Evolutionary conservation across 2,113 vertebrate genomes (phyloP).

Genomic region (Chiloscyllium plagiosum): DNA sequence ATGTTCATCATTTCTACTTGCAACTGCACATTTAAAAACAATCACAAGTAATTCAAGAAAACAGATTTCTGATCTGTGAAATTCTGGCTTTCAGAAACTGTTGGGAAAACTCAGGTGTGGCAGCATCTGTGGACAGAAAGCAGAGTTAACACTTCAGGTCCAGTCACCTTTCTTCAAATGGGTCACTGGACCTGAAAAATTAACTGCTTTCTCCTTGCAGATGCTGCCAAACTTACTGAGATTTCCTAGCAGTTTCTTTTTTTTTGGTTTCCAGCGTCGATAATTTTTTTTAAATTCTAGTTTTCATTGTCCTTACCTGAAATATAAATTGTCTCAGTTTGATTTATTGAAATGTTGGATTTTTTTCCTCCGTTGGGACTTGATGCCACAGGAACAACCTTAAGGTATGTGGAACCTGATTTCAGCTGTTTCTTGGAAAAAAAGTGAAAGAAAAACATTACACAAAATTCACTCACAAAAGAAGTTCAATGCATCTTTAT

Average conservation of each 20-base stretch:
- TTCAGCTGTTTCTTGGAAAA: conserved; percentile 10
- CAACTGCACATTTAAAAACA: not conserved
- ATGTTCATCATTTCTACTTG: not conserved
- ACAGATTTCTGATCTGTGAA: not conserved
- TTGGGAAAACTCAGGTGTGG: too few relatives aligned
- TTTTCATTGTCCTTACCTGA: conserved; percentile 25
- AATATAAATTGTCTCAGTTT: not conserved
- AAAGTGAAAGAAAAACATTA: not conserved
- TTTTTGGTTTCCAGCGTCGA: too few relatives aligned
- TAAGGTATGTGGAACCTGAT: not conserved
- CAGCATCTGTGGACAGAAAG: too few relatives aligned
- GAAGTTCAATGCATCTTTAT: not conserved
- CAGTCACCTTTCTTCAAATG: too few relatives aligned
- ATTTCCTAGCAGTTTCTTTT: too few relatives aligned
- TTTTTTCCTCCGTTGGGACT: not conserved
- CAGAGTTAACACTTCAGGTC: too few relatives aligned
- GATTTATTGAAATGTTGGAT: not conserved
- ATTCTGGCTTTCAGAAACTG: not conserved
- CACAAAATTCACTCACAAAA: not conserved
- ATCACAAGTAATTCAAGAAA: not conserved
- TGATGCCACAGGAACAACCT: not conserved
- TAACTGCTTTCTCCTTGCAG: too few relatives aligned
- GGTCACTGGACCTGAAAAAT: too few relatives aligned
- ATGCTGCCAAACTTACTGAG: too few relatives aligned
- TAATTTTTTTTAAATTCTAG: too few relatives aligned